Evolutionary conservation across 2,888 invertebrate genomes (phyloP).

Genomic region (Cryptocheilus praepositus): DNA sequence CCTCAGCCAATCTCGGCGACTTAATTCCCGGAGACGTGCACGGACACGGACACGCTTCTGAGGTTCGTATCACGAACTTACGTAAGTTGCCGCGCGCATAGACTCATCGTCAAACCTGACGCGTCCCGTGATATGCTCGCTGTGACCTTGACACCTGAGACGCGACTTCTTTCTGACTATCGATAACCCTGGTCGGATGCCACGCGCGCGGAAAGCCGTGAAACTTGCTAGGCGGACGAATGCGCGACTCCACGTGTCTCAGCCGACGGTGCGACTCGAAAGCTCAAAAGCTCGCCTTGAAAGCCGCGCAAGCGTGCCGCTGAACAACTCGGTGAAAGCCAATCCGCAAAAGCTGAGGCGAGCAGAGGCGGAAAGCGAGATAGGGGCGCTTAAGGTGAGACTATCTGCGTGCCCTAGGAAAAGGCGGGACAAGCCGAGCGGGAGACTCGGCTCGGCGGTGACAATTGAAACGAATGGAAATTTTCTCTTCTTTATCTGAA

Average conservation of each 20-base stretch:
- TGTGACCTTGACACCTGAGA: too few species aligned
- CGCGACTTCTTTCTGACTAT: too few species aligned
- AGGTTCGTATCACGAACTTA: too few species aligned
- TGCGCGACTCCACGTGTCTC: conserved; percentile 67
- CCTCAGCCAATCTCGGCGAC: too few species aligned
- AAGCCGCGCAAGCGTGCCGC: conserved; percentile 64
- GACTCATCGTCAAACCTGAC: neutral
- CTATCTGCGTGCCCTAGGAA: conserved; percentile 1
- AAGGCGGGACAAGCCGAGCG: too few species aligned
- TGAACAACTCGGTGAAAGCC: conserved; percentile 39
- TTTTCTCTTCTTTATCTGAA: neutral
- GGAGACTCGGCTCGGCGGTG: neutral
- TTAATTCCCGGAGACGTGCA: too few species aligned
- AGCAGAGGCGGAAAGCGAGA: conserved; percentile 31
- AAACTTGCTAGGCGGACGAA: conserved; percentile 44
- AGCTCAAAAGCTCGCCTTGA: conserved; percentile 62
- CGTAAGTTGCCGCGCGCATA: too few species aligned
- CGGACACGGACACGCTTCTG: too few species aligned
- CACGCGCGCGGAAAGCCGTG: conserved; percentile 27
- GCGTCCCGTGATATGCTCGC: neutral
- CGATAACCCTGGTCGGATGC: conserved; percentile 1
- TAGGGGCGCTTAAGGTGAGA: conserved; percentile 23
- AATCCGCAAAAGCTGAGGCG: conserved; percentile 40
- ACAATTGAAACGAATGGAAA: neutral
- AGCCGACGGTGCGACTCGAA: conserved; percentile 59